phyloP scores from a whole-genome alignment of 1,140 invertebrate genomes.

The Drosophila baimaii region DNA sequence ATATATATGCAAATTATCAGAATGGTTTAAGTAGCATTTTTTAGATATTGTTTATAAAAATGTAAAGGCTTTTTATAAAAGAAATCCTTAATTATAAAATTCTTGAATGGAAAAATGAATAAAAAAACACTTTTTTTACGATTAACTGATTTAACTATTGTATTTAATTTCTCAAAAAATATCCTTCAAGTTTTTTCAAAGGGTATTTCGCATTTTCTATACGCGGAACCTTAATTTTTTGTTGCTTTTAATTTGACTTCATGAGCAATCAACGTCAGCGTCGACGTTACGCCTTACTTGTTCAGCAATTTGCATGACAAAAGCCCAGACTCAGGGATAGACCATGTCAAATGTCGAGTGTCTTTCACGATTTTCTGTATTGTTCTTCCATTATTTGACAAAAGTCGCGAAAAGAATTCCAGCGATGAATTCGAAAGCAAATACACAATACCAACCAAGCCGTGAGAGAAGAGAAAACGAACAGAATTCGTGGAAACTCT shows the following conservation, averaged over 20 bases:
- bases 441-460: constrained; percentile 3
- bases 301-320: constrained; percentile 77
- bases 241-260: constrained; percentile 71
- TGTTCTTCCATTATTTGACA: constrained; percentile 33
- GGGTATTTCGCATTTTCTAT: not conserved
- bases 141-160: not conserved
- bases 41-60: no score
- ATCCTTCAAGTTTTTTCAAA: not conserved
- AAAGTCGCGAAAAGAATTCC: constrained; percentile 17
- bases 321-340: constrained; percentile 48
- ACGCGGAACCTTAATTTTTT: constrained; percentile 27
- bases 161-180: not conserved
- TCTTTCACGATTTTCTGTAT: constrained; percentile 18
- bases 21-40: no score
- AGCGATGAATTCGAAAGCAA: constrained; percentile 5
- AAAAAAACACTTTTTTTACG: no score
- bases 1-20: no score
- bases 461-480: not conserved
- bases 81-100: no score
- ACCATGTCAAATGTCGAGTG: constrained; percentile 36
- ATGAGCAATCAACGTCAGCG: constrained; percentile 50
- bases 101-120: no score
- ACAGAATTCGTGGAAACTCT: not conserved
- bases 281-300: constrained; percentile 50
- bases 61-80: no score